Evolutionary conservation across 2,113 vertebrate species (phyloP), one percentile per base, ranked within the genome.

Genomic region (Hoplias malabaricus): DNA sequence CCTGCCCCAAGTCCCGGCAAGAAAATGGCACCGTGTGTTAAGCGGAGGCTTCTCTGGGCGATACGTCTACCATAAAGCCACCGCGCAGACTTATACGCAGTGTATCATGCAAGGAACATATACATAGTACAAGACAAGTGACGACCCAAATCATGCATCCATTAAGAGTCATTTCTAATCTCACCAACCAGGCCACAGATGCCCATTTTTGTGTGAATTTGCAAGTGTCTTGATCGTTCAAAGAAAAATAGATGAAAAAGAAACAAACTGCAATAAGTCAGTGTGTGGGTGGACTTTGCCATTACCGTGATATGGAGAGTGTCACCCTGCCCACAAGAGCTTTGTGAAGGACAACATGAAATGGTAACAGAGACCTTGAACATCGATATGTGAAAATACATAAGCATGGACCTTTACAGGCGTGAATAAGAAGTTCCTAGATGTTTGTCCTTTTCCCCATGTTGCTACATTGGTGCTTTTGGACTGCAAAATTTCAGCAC

Each of bases 21-120:
- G 96, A 98, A 89, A 98, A 98, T 6, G 96, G 96, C 90, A 98
- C 96, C 46, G 94, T 98, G 88, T 98, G 96, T 94, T 99, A 96
- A 94, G 87, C 27, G n/a, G 38, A 31, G 19, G 21, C n/a, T 10
- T 34, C 57, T 5, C 63, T 19, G 53, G 38, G 21, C 23, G 13
- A 5, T 14, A 62, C 38, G n/a, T 36, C 13, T 23, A 25, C 19
- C 38, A 63, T 38, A 12, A 59, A 36, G 31, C 70, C 70, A 38
- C 71, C 7, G 3, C 63, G 50, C 29, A 62, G 40, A 3, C 2
- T 4, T 40, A 70, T 53, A 53, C 48, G 5, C n/a, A 16, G 43
- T 46, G 19, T 46, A 46, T 34, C 57, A 69, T 69, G 48, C 40
- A 34, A 54, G 42, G 78, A 67, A 65, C 81, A 29, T n/a, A 72